Evolutionary conservation across 2,888 invertebrate genomes (phyloP).

Genomic region (Phaonia tiefii): DNA sequence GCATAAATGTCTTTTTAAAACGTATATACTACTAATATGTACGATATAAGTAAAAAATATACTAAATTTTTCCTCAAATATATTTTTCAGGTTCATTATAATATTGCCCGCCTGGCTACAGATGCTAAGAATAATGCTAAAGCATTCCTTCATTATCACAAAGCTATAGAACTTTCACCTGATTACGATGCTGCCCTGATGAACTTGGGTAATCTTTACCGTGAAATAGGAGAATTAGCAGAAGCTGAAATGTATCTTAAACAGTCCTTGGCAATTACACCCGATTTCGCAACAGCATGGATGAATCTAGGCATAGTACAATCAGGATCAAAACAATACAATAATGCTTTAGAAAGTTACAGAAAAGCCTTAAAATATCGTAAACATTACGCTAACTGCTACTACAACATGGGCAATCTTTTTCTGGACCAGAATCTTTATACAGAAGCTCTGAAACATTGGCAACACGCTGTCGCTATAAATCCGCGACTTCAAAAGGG

Average conservation of each 20-base stretch:
- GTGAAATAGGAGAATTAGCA: slow-evolving; percentile 93
- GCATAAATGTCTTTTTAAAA: no score
- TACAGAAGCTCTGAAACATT: slow-evolving; percentile 88
- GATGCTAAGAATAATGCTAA: slow-evolving; percentile 85
- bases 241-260: slow-evolving; percentile 92
- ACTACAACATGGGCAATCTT: slow-evolving; percentile 97
- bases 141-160: slow-evolving; percentile 89
- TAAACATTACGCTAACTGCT: slow-evolving; percentile 93
- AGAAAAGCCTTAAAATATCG: slow-evolving; percentile 88
- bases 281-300: slow-evolving; percentile 97
- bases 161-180: slow-evolving; percentile 92
- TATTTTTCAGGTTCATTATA: slow-evolving; percentile 84
- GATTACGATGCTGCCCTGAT: slow-evolving; percentile 96
- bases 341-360: slow-evolving; percentile 90
- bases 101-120: slow-evolving; percentile 93
- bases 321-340: slow-evolving; percentile 86
- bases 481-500: slow-evolving; percentile 91
- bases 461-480: slow-evolving; percentile 90
- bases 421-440: slow-evolving; percentile 89
- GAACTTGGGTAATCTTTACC: slow-evolving; percentile 96
- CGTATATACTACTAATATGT: slow-evolving; percentile 27
- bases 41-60: background rate
- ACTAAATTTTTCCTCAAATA: slow-evolving; percentile 25
- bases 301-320: slow-evolving; percentile 98
- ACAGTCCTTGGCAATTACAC: slow-evolving; percentile 84